phyloP scores from a whole-genome alignment of 2,113 vertebrate genomes.

The Theristicus caerulescens region DNA sequence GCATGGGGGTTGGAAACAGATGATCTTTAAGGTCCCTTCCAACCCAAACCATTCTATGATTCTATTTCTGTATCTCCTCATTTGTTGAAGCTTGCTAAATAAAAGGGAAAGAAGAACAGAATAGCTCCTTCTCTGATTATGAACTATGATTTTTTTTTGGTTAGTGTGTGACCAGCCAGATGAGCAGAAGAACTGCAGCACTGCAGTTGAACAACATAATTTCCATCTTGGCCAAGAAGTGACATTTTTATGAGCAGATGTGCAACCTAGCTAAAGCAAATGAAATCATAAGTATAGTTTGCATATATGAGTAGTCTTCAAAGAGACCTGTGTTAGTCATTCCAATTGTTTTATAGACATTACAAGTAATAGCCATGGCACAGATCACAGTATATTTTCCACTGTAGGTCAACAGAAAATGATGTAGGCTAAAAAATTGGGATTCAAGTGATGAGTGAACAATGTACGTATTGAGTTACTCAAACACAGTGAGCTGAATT shows the following conservation, averaged over 20 bases:
- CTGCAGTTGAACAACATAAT: not conserved
- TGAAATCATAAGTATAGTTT: not conserved
- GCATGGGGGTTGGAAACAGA: too few species aligned
- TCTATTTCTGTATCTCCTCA: not conserved
- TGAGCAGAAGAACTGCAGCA: not conserved
- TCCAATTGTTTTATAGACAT: not conserved
- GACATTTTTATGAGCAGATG: not conserved
- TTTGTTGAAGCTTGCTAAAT: not conserved
- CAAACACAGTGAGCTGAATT: not conserved
- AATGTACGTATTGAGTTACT: not conserved
- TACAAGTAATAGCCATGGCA: not conserved
- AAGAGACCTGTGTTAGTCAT: not conserved
- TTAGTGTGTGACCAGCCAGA: not conserved
- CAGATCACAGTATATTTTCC: not conserved
- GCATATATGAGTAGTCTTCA: not conserved
- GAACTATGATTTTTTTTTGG: not conserved
- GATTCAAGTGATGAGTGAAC: not conserved
- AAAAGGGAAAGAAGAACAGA: not conserved
- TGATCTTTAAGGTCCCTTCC: too few species aligned
- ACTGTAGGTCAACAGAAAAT: not conserved
- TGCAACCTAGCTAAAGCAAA: not conserved
- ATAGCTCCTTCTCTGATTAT: not conserved
- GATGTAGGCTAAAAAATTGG: not conserved
- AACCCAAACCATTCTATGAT: too few species aligned
- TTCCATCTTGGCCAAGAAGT: not conserved